Evolutionary conservation across 2,113 vertebrate species (phyloP).

Genomic region (Lophius piscatorius): DNA sequence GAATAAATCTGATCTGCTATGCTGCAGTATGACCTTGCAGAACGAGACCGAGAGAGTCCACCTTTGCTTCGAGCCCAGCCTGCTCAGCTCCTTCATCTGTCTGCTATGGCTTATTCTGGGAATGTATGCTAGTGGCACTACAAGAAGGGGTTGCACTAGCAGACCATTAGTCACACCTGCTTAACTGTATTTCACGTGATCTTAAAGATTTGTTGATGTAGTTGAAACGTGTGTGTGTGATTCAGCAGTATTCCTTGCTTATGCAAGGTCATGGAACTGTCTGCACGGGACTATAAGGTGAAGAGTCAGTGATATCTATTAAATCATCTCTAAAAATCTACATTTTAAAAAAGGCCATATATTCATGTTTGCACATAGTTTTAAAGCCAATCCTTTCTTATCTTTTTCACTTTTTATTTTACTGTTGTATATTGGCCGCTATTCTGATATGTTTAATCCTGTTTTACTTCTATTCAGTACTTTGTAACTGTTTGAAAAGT

Average conservation of each 20-base stretch:
- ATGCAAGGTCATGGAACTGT: constrained; percentile 48
- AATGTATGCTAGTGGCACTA: constrained; percentile 60
- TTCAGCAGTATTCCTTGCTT: constrained; percentile 52
- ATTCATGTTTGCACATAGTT: too few species aligned
- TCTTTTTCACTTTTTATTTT: too few species aligned
- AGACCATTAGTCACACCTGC: background rate
- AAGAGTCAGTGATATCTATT: too few species aligned
- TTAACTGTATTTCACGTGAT: constrained; percentile 24
- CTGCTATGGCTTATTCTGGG: constrained; percentile 50
- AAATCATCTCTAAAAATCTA: too few species aligned
- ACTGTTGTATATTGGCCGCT: too few species aligned
- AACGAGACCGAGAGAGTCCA: constrained; percentile 46
- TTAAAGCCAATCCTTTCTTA: too few species aligned
- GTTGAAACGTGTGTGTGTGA: constrained; percentile 17
- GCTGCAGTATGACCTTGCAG: constrained; percentile 75
- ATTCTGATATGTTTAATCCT: too few species aligned
- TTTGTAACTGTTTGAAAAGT: too few species aligned
- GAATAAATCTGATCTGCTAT: constrained; percentile 47
- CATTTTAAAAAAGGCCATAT: too few species aligned
- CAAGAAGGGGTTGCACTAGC: constrained; percentile 5
- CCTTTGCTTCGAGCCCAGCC: constrained; percentile 72
- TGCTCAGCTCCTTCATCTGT: constrained; percentile 74
- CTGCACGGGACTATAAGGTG: too few species aligned
- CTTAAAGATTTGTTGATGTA: background rate
- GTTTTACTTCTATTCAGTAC: too few species aligned